phyloP scores from a whole-genome alignment of 2,113 vertebrate species.

The Ciconia maguari region DNA sequence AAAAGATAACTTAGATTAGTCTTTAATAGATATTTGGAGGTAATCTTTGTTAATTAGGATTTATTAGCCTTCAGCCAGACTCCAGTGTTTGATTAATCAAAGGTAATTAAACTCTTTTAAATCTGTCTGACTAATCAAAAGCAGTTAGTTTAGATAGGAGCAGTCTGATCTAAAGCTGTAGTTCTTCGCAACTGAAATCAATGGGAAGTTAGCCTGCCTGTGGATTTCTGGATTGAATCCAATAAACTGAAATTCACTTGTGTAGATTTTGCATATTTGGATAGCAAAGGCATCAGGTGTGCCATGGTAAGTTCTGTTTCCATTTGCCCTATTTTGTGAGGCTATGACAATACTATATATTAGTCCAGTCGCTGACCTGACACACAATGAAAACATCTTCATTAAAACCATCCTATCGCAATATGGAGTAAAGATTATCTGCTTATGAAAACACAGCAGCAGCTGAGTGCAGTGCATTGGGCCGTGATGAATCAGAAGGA shows the following conservation, averaged over 20 bases:
- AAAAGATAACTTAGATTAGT: constrained; percentile 20
- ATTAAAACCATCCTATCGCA: background rate
- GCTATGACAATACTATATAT: background rate
- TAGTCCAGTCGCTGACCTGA: background rate
- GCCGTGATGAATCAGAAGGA: background rate
- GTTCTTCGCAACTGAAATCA: background rate
- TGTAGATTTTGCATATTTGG: background rate
- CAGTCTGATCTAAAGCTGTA: background rate
- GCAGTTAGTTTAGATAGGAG: background rate
- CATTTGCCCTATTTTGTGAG: background rate
- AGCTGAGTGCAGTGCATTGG: background rate
- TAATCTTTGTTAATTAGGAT: constrained; percentile 52
- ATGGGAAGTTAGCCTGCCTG: background rate
- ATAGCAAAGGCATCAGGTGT: background rate
- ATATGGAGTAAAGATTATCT: background rate
- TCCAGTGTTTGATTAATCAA: constrained; percentile 26
- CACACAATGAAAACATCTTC: background rate
- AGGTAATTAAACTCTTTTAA: constrained; percentile 43
- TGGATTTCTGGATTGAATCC: background rate
- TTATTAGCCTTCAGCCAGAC: constrained; percentile 38
- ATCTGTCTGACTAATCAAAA: constrained; percentile 25
- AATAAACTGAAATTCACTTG: background rate
- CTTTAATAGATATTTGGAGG: constrained; percentile 18
- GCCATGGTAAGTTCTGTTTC: background rate
- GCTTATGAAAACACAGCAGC: background rate